These are phyloP conservation scores for Cyphomyrus plagiostoma DNA, from an alignment of 2,113 vertebrate genomes.

Conservation along the genomic window DNA sequence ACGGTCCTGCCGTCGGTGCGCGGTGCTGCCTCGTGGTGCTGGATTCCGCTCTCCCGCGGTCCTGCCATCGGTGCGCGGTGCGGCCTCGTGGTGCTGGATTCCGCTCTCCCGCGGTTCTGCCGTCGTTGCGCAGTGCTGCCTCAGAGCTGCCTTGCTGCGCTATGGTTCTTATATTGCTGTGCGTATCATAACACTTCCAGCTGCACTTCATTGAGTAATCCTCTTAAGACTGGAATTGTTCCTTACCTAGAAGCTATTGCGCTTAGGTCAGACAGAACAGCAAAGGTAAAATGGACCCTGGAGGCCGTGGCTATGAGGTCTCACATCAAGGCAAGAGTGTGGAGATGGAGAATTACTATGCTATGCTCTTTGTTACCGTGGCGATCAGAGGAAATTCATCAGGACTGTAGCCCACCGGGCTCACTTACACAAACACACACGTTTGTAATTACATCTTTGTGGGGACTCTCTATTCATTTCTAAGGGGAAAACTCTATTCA, in stretches of 20 bases:
- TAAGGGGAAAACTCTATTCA: no score
- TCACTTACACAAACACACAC: background rate
- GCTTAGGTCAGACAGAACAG: background rate
- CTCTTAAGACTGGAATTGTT: background rate
- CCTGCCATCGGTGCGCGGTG: no score
- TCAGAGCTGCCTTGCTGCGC: background rate
- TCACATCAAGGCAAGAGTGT: background rate
- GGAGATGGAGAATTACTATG: background rate
- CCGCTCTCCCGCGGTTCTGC: no score
- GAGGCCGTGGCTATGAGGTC: background rate
- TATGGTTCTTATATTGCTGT: background rate
- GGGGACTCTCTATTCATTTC: no score
- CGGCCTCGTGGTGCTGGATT: no score
- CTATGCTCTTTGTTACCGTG: background rate
- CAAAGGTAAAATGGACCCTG: background rate
- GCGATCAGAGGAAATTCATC: background rate
- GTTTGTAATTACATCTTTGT: no score
- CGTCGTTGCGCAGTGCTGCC: no score
- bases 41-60: no score
- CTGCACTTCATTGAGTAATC: background rate
- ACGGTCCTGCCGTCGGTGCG: background rate
- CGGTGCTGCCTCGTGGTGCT: background rate
- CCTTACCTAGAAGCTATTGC: background rate
- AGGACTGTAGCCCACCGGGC: background rate
- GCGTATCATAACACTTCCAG: background rate